Percentiles rank a stretch among this genome's conserved stretches.
phyloP scores from a whole-genome alignment of 2,888 invertebrate genomes.

The Thyatira batis region DNA sequence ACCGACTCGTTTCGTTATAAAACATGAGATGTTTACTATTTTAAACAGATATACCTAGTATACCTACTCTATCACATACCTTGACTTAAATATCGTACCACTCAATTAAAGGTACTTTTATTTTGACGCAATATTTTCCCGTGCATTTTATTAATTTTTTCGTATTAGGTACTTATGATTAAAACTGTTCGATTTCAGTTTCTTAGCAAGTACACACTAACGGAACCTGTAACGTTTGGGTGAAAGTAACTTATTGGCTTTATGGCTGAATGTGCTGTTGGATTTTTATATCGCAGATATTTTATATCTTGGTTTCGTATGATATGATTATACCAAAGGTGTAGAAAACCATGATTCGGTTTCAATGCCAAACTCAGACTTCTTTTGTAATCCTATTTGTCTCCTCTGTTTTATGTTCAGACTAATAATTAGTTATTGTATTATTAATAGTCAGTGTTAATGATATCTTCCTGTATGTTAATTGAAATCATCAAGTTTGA shows the following conservation, averaged over 20 bases:
- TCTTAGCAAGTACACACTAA: slow-evolving; percentile 32
- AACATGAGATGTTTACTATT: slow-evolving; percentile 1
- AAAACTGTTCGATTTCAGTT: slow-evolving; percentile 40
- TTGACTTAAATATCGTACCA: background rate
- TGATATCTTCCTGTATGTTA: too few species aligned
- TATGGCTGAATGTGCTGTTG: slow-evolving; percentile 4
- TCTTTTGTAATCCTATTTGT: too few species aligned
- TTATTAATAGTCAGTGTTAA: too few species aligned
- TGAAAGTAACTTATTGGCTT: slow-evolving; percentile 21
- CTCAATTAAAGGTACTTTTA: background rate
- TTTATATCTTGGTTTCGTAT: too few species aligned
- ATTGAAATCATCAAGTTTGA: too few species aligned
- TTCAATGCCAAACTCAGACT: too few species aligned
- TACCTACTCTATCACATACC: background rate
- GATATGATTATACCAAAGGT: background rate
- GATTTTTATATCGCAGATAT: too few species aligned
- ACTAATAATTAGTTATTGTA: too few species aligned
- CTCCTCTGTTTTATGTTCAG: too few species aligned
- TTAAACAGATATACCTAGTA: too few species aligned
- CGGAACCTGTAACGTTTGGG: slow-evolving; percentile 38
- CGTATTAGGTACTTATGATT: slow-evolving; percentile 35
- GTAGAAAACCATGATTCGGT: too few species aligned
- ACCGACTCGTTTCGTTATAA: slow-evolving; percentile 8
- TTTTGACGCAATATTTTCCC: background rate
- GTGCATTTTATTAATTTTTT: background rate